Evolutionary conservation across 2,888 invertebrate species (phyloP).

Genomic region (Heliconius erato): DNA sequence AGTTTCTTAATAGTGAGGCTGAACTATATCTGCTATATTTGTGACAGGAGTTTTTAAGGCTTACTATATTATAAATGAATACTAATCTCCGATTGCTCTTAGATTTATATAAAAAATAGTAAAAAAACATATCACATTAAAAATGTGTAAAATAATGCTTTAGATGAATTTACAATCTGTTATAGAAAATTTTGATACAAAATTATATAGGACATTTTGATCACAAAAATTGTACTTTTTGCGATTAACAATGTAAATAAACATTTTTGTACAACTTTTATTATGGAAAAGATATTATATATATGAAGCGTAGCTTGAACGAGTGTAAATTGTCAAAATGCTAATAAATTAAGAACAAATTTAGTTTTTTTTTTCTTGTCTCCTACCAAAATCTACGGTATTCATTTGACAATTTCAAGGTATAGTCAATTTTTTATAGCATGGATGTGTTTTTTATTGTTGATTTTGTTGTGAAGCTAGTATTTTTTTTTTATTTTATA

Average conservation of each 20-base stretch:
- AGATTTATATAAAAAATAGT: not conserved
- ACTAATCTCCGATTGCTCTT: slow-evolving; percentile 9
- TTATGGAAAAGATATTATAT: slow-evolving; percentile 54
- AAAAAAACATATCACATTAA: slow-evolving; percentile 38
- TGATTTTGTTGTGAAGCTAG: slow-evolving; percentile 22
- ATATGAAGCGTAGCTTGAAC: slow-evolving; percentile 68
- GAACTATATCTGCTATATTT: not conserved
- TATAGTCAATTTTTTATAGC: slow-evolving; percentile 61
- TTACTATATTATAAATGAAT: slow-evolving; percentile 2
- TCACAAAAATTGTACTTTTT: slow-evolving; percentile 36
- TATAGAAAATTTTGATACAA: slow-evolving; percentile 39
- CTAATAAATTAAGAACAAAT: slow-evolving; percentile 67
- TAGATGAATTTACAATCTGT: slow-evolving; percentile 49
- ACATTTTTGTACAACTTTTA: slow-evolving; percentile 60
- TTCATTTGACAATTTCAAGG: slow-evolving; percentile 43
- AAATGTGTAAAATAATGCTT: slow-evolving; percentile 40
- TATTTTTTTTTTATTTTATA: slow-evolving; percentile 37
- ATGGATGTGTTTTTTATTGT: slow-evolving; percentile 66
- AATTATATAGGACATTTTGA: slow-evolving; percentile 21
- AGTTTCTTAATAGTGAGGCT: not conserved
- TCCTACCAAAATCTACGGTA: slow-evolving; percentile 55
- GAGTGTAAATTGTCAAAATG: slow-evolving; percentile 73
- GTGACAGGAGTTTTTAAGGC: not conserved
- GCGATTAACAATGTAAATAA: slow-evolving; percentile 33
- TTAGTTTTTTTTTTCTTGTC: slow-evolving; percentile 51